phyloP scores from a whole-genome alignment of 2,113 vertebrate genomes.

The Neomonachus schauinslandi region DNA sequence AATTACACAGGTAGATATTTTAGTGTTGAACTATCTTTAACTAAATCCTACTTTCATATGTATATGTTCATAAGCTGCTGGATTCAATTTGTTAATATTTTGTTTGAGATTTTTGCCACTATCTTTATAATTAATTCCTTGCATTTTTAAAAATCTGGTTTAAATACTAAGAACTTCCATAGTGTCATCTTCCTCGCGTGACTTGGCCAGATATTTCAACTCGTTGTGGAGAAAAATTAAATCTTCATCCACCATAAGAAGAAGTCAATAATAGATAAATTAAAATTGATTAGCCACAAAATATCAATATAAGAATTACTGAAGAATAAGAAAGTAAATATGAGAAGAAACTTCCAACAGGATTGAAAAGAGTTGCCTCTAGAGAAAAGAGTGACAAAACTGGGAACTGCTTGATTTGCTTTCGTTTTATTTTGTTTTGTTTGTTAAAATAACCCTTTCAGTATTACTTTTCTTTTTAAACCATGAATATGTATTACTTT shows the following conservation, averaged over 20 bases:
- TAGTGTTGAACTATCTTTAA: not conserved
- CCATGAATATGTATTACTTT: not conserved
- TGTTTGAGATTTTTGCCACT: not conserved
- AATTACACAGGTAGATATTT: not conserved
- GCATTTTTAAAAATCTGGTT: not conserved
- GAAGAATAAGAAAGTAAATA: not conserved
- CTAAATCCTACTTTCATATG: not conserved
- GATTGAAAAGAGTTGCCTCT: not conserved
- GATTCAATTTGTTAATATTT: not conserved
- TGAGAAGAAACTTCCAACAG: not conserved
- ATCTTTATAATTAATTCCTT: not conserved
- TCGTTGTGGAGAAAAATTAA: not conserved
- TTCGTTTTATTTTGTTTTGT: not conserved
- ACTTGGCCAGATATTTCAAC: not conserved
- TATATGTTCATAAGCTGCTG: not conserved
- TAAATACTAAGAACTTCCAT: not conserved
- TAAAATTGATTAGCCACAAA: not conserved
- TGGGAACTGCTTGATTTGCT: not conserved
- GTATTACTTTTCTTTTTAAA: conserved; percentile 11
- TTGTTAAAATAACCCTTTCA: not conserved
- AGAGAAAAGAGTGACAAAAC: not conserved
- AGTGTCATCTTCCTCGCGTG: not conserved
- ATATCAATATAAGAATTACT: not conserved
- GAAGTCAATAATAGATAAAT: conserved; percentile 32
- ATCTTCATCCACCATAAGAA: not conserved